Conservation (phyloP, 1,140 invertebrate genomes). For the Sminthurides bifidus region DNA sequence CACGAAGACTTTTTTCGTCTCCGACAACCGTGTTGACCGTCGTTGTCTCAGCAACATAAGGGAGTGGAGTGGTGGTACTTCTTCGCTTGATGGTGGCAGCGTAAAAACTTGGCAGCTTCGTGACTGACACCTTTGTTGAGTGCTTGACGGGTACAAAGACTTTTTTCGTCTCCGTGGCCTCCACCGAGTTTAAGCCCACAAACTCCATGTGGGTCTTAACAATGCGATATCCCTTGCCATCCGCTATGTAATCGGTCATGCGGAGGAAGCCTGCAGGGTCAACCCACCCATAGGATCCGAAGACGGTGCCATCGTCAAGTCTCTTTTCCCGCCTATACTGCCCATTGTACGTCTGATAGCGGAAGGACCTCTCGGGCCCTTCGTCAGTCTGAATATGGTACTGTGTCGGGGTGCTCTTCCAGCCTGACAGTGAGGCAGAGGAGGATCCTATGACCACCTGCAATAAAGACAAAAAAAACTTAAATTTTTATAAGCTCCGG, state of each 20-base stretch:
- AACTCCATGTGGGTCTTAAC: constrained; percentile 31
- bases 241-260: constrained; percentile 75
- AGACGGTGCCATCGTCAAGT: constrained; percentile 41
- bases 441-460: constrained; percentile 1
- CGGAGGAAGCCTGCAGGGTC: constrained; percentile 66
- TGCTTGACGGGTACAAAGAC: constrained; percentile 31
- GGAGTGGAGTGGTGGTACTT: too few species aligned
- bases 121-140: background rate
- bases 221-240: constrained; percentile 40
- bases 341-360: constrained; percentile 73
- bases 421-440: constrained; percentile 36
- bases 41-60: too few species aligned
- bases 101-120: background rate
- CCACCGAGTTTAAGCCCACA: constrained; percentile 27
- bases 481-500: constrained; percentile 2
- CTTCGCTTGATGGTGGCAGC: too few species aligned
- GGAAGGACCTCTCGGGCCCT: constrained; percentile 48
- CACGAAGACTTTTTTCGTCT: background rate
- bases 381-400: constrained; percentile 87
- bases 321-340: constrained; percentile 78
- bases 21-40: too few species aligned
- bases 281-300: constrained; percentile 57
- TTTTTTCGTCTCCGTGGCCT: constrained; percentile 12
- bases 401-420: constrained; percentile 50
- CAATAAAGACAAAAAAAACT: background rate